A percentile compares a stretch with the other conserved stretches of the same genome.
These are phyloP conservation scores for Agapetus fuscipes DNA, from an alignment of 2,888 invertebrate species.

Conservation along the genomic window DNA sequence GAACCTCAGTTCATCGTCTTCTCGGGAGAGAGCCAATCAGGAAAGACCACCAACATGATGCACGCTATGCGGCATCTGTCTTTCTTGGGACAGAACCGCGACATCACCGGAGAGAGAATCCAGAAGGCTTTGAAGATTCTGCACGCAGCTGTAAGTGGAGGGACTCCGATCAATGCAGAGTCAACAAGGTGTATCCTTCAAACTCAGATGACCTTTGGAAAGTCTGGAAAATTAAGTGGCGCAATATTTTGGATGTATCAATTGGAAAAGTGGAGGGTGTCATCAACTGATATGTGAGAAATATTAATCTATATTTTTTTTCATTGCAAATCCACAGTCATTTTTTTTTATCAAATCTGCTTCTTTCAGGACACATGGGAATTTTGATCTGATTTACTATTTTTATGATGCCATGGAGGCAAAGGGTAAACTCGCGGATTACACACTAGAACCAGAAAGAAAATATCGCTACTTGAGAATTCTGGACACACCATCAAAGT, in stretches of 20 bases:
- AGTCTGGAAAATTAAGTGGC: constrained; percentile 79
- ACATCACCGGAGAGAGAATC: constrained; percentile 53
- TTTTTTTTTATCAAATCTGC: constrained; percentile 1
- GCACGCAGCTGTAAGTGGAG: constrained; percentile 73
- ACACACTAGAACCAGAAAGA: constrained; percentile 56
- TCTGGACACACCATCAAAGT: constrained; percentile 42
- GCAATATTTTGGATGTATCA: constrained; percentile 80
- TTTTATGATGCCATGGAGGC: constrained; percentile 76
- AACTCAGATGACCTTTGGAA: constrained; percentile 73
- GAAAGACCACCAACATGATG: constrained; percentile 79
- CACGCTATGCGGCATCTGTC: constrained; percentile 74
- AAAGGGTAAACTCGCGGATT: constrained; percentile 54
- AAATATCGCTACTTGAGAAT: constrained; percentile 67
- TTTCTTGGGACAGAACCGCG: constrained; percentile 66
- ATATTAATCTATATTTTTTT: constrained; percentile 1
- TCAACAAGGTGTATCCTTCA: constrained; percentile 78
- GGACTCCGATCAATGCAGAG: constrained; percentile 74
- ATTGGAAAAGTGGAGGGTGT: constrained; percentile 82
- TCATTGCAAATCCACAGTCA: not conserved
- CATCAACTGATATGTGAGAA: constrained; percentile 63
- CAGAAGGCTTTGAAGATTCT: constrained; percentile 60
- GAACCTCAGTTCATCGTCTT: constrained; percentile 79
- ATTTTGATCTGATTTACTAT: constrained; percentile 85
- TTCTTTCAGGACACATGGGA: constrained; percentile 65
- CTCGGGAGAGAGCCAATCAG: constrained; percentile 84